A percentile compares a stretch with the other conserved stretches of the same genome.
These are phyloP conservation scores for Podargus strigoides DNA, from an alignment of 2,797 vertebrate genomes.

Conservation along the genomic window DNA sequence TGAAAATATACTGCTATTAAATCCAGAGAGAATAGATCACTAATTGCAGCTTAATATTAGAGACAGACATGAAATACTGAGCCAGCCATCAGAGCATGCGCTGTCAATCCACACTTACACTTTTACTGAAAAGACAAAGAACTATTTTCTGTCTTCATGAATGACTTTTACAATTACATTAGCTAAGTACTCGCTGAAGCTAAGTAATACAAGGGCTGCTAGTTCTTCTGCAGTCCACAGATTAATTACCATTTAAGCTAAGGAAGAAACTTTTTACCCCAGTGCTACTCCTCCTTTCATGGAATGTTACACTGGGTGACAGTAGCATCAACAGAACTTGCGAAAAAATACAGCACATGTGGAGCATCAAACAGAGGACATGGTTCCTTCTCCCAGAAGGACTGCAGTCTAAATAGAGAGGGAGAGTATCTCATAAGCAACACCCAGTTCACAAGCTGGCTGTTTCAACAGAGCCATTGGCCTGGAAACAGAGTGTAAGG, in stretches of 20 bases:
- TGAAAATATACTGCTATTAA: constrained; percentile 64
- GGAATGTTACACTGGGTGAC: background rate
- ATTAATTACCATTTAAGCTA: background rate
- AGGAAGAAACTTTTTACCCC: background rate
- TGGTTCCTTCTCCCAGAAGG: background rate
- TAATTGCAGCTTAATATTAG: constrained; percentile 63
- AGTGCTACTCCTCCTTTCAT: fast-evolving
- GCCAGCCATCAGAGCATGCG: background rate
- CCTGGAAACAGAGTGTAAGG: background rate
- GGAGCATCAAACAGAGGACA: background rate
- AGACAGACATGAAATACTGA: constrained; percentile 28
- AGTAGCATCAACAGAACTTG: background rate
- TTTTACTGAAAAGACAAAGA: background rate
- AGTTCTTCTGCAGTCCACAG: background rate
- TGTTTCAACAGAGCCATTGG: background rate
- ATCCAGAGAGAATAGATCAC: constrained; percentile 55
- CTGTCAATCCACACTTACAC: background rate
- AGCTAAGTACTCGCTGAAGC: background rate
- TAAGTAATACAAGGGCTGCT: background rate
- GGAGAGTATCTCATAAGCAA: background rate
- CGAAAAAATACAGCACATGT: background rate
- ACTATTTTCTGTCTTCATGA: background rate
- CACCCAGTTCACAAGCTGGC: background rate
- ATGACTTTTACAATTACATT: background rate
- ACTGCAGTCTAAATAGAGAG: background rate